phyloP scores from a whole-genome alignment of 1,140 invertebrate species.

The Hylyphantes graminicola region DNA sequence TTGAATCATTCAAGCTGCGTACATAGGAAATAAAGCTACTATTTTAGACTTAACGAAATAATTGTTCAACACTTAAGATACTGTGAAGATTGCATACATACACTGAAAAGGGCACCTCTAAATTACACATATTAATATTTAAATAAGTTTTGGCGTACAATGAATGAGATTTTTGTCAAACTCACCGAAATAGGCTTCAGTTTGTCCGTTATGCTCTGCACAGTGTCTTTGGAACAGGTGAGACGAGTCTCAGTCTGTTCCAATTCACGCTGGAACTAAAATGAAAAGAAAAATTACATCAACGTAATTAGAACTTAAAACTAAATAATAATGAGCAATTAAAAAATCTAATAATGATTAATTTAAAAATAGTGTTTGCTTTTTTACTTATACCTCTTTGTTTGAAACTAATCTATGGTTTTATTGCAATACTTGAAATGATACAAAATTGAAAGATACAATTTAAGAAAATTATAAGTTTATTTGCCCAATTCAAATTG shows the following conservation, averaged over 20 bases:
- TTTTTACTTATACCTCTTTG: too few relatives aligned
- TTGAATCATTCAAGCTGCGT: too few relatives aligned
- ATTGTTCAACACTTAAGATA: too few relatives aligned
- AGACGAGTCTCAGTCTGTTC: conserved; percentile 74
- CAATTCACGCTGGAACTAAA: conserved; percentile 68
- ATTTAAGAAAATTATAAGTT: background rate
- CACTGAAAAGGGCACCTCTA: too few relatives aligned
- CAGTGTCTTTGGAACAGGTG: conserved; percentile 72
- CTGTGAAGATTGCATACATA: too few relatives aligned
- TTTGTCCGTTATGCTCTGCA: conserved; percentile 71
- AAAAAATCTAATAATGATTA: background rate
- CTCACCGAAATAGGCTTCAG: conserved; percentile 71
- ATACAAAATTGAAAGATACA: background rate
- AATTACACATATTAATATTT: background rate
- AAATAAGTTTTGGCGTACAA: conserved; percentile 64
- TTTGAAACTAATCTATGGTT: background rate
- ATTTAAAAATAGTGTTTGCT: background rate
- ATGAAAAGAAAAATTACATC: conserved; percentile 19
- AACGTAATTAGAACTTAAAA: background rate
- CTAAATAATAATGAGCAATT: background rate
- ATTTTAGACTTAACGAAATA: too few relatives aligned
- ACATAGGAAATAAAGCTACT: too few relatives aligned
- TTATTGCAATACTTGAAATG: background rate
- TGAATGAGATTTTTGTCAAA: background rate
- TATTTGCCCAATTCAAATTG: too few relatives aligned